Conservation (phyloP, 2,888 invertebrate genomes). For the Digitonthophagus gazella region DNA sequence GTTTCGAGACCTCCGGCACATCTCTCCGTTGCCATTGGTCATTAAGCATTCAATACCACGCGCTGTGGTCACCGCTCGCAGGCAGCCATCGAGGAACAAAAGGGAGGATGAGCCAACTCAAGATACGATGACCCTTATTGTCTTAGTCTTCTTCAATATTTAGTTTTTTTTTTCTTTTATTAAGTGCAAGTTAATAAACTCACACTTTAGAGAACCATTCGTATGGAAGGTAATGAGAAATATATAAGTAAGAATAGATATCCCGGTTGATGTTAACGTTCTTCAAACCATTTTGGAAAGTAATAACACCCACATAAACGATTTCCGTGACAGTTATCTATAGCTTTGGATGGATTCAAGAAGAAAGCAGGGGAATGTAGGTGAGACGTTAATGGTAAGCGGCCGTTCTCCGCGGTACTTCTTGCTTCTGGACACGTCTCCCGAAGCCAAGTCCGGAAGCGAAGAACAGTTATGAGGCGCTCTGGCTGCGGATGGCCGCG, state of each 20-base stretch:
- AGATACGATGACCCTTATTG: neutral
- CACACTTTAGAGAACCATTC: too few relatives aligned
- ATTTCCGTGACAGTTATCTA: neutral
- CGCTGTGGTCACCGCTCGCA: slow-evolving; percentile 20
- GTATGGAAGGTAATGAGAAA: too few relatives aligned
- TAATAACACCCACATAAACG: too few relatives aligned
- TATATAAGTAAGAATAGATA: too few relatives aligned
- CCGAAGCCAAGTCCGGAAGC: neutral
- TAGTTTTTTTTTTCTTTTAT: too few relatives aligned
- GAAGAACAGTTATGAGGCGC: neutral
- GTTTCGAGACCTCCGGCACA: slow-evolving; percentile 17
- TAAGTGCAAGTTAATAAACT: too few relatives aligned
- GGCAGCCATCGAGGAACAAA: slow-evolving; percentile 22
- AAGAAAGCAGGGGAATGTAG: neutral
- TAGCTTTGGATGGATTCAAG: neutral
- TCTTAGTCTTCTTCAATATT: neutral
- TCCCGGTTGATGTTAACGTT: too few relatives aligned
- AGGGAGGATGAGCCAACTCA: neutral
- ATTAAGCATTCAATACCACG: slow-evolving; percentile 28
- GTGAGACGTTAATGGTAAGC: neutral
- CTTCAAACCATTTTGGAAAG: too few relatives aligned
- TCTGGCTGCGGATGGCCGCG: neutral
- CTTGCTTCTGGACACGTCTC: neutral
- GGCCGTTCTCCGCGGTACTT: neutral
- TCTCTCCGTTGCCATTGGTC: slow-evolving; percentile 5